phyloP scores from a whole-genome alignment of 1,140 invertebrate genomes.

The Lanistes nyassanus region DNA sequence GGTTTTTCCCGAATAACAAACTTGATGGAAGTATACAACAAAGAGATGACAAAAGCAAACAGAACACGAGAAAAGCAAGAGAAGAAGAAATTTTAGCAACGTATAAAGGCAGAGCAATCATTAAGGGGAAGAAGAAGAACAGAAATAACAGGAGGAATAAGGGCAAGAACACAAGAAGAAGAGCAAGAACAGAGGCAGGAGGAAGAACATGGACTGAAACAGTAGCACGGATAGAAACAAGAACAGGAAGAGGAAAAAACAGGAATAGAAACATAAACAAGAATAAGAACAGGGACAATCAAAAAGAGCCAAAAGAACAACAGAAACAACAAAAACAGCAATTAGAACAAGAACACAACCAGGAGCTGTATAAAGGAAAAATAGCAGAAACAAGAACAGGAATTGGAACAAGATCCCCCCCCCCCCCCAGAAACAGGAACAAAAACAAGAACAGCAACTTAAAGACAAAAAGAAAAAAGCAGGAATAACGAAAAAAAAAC shows the following conservation, averaged over 20 bases:
- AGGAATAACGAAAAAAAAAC: neutral
- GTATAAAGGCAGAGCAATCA: neutral
- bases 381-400: neutral
- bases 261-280: neutral
- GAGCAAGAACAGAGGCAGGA: neutral
- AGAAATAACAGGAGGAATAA: neutral
- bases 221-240: neutral
- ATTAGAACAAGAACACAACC: neutral
- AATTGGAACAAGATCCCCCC: no score
- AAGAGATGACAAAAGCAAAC: neutral
- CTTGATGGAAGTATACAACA: neutral
- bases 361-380: neutral
- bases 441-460: no score
- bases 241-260: neutral
- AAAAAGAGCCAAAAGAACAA: slow-evolving; percentile 1
- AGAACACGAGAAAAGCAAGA: neutral
- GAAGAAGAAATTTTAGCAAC: neutral
- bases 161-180: neutral
- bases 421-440: no score
- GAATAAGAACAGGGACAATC: neutral
- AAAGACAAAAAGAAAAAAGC: neutral
- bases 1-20: no score
- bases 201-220: neutral
- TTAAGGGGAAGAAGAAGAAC: neutral
- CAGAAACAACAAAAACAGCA: neutral